These are phyloP conservation scores for Aphodius granarius DNA, from an alignment of 2,888 invertebrate genomes.

Conservation along the genomic window DNA sequence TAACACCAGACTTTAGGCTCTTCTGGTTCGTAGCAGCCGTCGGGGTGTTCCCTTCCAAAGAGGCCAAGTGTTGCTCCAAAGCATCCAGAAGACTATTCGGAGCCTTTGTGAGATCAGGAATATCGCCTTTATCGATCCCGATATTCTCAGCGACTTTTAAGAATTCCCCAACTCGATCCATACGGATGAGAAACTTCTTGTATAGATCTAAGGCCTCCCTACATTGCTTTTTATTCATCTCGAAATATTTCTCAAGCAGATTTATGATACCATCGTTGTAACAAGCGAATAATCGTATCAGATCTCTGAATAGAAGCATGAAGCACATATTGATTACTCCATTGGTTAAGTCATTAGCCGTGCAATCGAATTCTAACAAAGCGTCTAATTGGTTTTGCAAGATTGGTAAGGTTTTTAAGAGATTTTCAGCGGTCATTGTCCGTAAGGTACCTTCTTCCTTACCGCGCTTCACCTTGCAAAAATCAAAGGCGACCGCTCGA, in stretches of 20 bases:
- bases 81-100: slow-evolving; percentile 98
- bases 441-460: slow-evolving; percentile 98
- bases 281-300: slow-evolving; percentile 97
- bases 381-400: slow-evolving; percentile 96
- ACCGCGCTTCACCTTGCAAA: slow-evolving; percentile 99
- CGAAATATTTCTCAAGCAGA: slow-evolving; percentile 98
- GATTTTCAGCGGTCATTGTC: slow-evolving; percentile 97
- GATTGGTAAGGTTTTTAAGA: slow-evolving; percentile 95
- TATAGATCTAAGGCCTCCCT: slow-evolving; percentile 97
- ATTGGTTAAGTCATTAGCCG: slow-evolving; percentile 90
- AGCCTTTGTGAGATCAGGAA: slow-evolving; percentile 97
- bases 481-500: slow-evolving; percentile 98
- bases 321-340: slow-evolving; percentile 99
- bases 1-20: slow-evolving; percentile 88
- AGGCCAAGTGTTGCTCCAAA: slow-evolving; percentile 92
- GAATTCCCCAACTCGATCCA: slow-evolving; percentile 99
- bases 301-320: slow-evolving; percentile 97
- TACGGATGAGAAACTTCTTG: slow-evolving; percentile 97
- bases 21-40: slow-evolving; percentile 86
- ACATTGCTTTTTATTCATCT: slow-evolving; percentile 99
- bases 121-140: slow-evolving; percentile 98
- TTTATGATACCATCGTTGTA: slow-evolving; percentile 99
- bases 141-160: slow-evolving; percentile 89
- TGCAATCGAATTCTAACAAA: slow-evolving; percentile 96
- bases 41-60: slow-evolving; percentile 91